Base-by-base conservation (phyloP, 2,888 invertebrate genomes). In the Seladonia tumulorum region DNA sequence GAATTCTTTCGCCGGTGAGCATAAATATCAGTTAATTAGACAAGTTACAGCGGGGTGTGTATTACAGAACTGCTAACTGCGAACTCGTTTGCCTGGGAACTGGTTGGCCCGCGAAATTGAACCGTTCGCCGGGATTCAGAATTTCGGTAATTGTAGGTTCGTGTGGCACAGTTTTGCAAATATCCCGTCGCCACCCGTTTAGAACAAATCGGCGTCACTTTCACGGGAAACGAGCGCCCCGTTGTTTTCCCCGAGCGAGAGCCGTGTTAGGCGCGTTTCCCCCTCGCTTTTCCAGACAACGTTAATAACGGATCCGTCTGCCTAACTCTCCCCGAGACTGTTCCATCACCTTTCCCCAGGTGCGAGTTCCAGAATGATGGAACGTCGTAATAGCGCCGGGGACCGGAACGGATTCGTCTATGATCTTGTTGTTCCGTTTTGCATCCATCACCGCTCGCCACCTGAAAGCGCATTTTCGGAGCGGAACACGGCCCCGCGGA, bases 351-450 rank as follows among this genome's bases (percentile, higher is more conserved):
- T 72, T 76, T 72, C 39, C 45, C 45, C 75, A 39, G 71, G 18
- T 14, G 47, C 35, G 47, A 83, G 63, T 66, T 85, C 57, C 78
- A 39, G 39, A 83, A 79, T 79, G 84, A 85, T 83, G 85, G 75
- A 79, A 53, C 71, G 75, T 29, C 72, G 75, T 83, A 85, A 76
- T 79, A 79, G 79, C 80, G 45, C 63, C 45, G 29, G 68, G 18
- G 47, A 35, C 57, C 47, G 49, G 1, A n/a, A 25, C 47, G n/a
- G 35, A 49, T 85, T 63, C 25, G 78, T 79, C 71, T 72, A n/a
- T 79, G 75, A 85, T 83, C 85, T 76, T 76, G 84, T 84, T 83
- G 83, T 83, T 85, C 60, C 70, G 70, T 71, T 82, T 79, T 84
- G 72, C 78, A 83, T 83, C 84, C 84, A 85, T 83, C 84, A 85